Conservation (phyloP, 2,797 vertebrate genomes). For the Molothrus ater region DNA sequence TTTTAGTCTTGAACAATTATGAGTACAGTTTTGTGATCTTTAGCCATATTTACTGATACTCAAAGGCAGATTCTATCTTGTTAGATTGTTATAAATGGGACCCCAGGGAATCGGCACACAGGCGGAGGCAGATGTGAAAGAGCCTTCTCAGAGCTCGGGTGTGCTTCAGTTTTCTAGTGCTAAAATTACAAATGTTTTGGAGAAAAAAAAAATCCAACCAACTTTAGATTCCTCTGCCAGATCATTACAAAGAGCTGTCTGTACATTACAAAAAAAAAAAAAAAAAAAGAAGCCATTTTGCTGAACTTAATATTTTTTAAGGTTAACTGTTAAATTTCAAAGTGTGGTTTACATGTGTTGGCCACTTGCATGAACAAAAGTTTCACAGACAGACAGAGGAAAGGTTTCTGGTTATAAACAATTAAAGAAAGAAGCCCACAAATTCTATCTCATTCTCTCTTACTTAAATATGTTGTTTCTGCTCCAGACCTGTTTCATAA, state of each 20-base stretch:
- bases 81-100: slow-evolving; percentile 80
- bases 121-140: slow-evolving; percentile 75
- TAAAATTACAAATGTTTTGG: slow-evolving; percentile 62
- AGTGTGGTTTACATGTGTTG: slow-evolving; percentile 46
- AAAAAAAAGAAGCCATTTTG: not conserved
- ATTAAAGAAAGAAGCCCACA: slow-evolving; percentile 43
- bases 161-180: slow-evolving; percentile 57
- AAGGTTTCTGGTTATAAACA: slow-evolving; percentile 53
- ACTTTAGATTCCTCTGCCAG: slow-evolving; percentile 52
- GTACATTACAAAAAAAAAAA: not conserved
- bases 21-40: slow-evolving; percentile 79
- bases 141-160: slow-evolving; percentile 47
- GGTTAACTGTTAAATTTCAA: slow-evolving; percentile 48
- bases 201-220: not conserved
- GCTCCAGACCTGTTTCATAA: slow-evolving; percentile 65
- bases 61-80: slow-evolving; percentile 83
- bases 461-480: slow-evolving; percentile 42
- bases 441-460: slow-evolving; percentile 25
- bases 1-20: slow-evolving; percentile 76
- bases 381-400: slow-evolving; percentile 24
- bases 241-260: slow-evolving; percentile 47
- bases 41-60: slow-evolving; percentile 81
- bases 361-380: slow-evolving; percentile 26
- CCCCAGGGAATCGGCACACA: slow-evolving; percentile 71
- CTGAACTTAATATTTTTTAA: slow-evolving; percentile 42